Evolutionary conservation across 2,888 invertebrate species (phyloP), one percentile per base, ranked within the genome.

Genomic region (Leucophenga maculata): DNA sequence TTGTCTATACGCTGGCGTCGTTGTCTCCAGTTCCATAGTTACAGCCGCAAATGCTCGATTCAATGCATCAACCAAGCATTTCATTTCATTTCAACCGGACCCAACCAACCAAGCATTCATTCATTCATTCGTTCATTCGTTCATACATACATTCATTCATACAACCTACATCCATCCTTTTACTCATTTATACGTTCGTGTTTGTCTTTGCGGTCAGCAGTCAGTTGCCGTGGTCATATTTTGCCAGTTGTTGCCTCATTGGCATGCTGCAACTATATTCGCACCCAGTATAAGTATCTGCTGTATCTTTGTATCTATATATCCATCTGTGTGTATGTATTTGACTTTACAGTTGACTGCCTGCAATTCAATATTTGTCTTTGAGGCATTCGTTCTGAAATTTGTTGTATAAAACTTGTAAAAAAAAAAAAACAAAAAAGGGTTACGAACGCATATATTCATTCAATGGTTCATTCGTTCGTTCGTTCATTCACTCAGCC

Each of bases 271-370:
- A 64, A 48, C 62, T 64, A 46, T 48, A 64, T 32, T 39, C 59
- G 59, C 59, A 60, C 59, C 9, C 59, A 32, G 39, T 74, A 74
- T 69, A 39, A 3, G 39, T 39, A 39, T 39, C 39, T 39, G 26
- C 26, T 60, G 18, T 68, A 44, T 70, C 52, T 68, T 66, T 69
- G 60, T 59, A 14, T 54, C n/a, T 52, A 8, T 57, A 64, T 14
- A 13, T 64, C 14, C 13, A n/a, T 16, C 20, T 81, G 72, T 79
- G 78, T 82, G 73, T 71, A 72, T 72, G 80, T 82, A 77, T 77
- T 77, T 80, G 78, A 78, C 77, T 82, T 82, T 72, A 80, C 80
- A 83, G 83, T 80, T 78, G 80, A 80, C 72, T 76, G 83, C 82
- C 77, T 83, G 78, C 74, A 72, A 68, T 73, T 71, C 80, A 80